phyloP scores from a whole-genome alignment of 2,797 vertebrate genomes.

The Aselliscus stoliczkanus region DNA sequence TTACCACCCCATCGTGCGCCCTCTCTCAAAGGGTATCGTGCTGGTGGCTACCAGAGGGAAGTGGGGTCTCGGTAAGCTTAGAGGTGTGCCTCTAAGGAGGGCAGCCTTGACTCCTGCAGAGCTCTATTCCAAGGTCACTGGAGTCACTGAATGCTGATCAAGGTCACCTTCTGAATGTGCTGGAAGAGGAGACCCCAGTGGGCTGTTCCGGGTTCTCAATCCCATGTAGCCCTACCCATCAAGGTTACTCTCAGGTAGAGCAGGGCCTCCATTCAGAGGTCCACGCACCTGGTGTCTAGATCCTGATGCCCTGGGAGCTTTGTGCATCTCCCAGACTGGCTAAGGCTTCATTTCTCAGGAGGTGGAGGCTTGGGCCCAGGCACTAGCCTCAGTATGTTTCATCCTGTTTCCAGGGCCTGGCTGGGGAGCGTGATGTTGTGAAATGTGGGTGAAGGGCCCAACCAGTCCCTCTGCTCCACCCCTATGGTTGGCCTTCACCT shows the following conservation, averaged over 20 bases:
- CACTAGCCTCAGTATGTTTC: not conserved
- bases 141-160: not conserved
- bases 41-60: not conserved
- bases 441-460: not conserved
- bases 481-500: not conserved
- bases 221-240: not conserved
- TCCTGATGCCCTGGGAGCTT: not conserved
- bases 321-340: not conserved
- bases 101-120: not conserved
- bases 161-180: not conserved
- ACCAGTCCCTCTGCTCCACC: not conserved
- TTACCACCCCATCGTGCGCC: not conserved
- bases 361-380: not conserved
- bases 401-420: not conserved
- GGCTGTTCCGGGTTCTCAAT: not conserved
- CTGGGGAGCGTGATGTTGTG: not conserved
- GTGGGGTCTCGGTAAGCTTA: not conserved
- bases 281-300: not conserved
- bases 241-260: not conserved
- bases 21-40: not conserved
- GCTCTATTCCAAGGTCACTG: not conserved
- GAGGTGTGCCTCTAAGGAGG: not conserved
- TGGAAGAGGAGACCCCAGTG: not conserved
- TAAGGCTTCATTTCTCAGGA: not conserved
- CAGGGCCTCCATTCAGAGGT: not conserved